These are phyloP conservation scores for Nemopilema nomurai DNA, from an alignment of 30 jellyfish, hydroid and myxozoan species.

Conservation along the genomic window DNA sequence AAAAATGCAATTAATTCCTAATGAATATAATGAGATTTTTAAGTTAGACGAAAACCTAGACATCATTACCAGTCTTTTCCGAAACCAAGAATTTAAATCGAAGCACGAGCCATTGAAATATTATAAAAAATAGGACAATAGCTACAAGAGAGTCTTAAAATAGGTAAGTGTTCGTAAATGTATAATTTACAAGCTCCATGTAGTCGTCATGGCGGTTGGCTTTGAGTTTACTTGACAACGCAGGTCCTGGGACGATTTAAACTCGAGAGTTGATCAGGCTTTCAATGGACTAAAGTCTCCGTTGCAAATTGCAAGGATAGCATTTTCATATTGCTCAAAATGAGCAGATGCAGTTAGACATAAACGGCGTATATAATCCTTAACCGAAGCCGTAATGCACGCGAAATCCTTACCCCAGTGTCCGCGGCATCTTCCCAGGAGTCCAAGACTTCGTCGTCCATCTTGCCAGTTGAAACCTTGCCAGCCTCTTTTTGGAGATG, in stretches of 20 bases:
- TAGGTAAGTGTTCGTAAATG: background rate
- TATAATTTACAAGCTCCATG: background rate
- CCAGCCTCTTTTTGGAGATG: constrained; percentile 23
- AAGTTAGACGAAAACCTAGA: no score
- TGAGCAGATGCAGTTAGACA: background rate
- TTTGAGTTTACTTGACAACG: background rate
- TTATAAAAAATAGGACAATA: no score
- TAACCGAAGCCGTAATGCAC: background rate
- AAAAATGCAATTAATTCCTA: no score
- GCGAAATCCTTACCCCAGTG: constrained; percentile 70
- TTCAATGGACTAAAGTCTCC: no score
- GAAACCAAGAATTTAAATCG: no score
- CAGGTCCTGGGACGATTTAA: no score
- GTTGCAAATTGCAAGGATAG: no score
- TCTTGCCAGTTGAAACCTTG: constrained; percentile 26
- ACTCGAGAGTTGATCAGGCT: no score
- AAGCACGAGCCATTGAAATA: no score
- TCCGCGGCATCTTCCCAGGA: constrained; percentile 98
- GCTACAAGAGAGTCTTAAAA: background rate
- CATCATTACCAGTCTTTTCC: no score
- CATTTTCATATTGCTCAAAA: background rate
- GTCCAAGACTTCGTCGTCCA: constrained; percentile 92
- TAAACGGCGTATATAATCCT: background rate
- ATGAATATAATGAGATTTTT: no score
- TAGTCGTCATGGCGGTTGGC: background rate